These are phyloP conservation scores for Hoplostethus atlanticus DNA, from an alignment of 2,797 vertebrate species.

Conservation along the genomic window DNA sequence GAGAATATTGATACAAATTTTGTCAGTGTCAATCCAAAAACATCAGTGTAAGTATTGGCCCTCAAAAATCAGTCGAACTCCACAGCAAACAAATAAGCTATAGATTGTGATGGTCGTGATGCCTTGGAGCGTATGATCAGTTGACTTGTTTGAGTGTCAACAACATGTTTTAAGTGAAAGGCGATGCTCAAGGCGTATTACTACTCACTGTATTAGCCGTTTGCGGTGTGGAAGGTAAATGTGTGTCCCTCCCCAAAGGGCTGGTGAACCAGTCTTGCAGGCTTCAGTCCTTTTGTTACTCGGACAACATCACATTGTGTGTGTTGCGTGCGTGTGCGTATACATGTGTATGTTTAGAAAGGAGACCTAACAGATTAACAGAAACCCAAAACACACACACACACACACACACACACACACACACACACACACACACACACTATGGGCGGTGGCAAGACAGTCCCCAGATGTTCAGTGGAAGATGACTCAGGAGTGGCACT, in stretches of 20 bases:
- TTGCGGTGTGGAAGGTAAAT: neutral
- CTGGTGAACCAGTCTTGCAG: conserved; percentile 29
- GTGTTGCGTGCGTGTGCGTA: neutral
- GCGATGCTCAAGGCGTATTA: conserved; percentile 24
- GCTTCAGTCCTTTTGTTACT: conserved; percentile 22
- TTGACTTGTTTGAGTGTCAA: neutral
- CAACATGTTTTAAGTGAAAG: conserved; percentile 36
- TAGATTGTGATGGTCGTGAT: neutral
- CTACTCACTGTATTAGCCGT: neutral
- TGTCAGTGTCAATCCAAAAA: neutral
- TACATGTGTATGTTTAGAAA: neutral
- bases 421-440: conserved; percentile 12
- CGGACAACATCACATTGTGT: neutral
- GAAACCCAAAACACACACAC: conserved; percentile 20
- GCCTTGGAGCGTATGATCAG: conserved; percentile 22
- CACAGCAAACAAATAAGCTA: conserved; percentile 1
- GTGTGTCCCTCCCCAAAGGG: neutral
- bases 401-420: conserved; percentile 9
- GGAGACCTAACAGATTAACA: neutral
- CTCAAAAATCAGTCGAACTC: conserved; percentile 1
- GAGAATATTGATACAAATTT: too few species aligned
- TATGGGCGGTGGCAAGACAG: neutral
- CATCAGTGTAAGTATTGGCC: neutral
- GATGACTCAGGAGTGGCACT: conserved; percentile 46
- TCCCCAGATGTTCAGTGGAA: conserved; percentile 13